These are phyloP conservation scores for Dreissena rostriformis DNA, from an alignment of 1,140 invertebrate species.

Conservation along the genomic window DNA sequence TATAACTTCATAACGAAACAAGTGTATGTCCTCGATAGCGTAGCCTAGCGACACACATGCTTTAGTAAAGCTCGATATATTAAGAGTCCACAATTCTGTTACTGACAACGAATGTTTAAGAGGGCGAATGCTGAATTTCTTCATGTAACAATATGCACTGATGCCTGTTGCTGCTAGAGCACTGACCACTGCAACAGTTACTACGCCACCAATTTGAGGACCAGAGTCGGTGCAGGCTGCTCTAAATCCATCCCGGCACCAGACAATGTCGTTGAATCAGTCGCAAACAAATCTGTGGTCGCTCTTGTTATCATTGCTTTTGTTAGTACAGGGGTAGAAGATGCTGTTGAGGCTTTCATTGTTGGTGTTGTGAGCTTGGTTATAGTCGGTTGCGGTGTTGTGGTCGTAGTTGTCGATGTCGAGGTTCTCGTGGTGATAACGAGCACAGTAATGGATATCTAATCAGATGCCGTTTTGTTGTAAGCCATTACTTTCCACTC, in stretches of 20 bases:
- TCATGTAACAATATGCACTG: no score
- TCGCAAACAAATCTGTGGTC: neutral
- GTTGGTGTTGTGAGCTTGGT: neutral
- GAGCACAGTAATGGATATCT: constrained; percentile 25
- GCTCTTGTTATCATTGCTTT: neutral
- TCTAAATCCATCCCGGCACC: neutral
- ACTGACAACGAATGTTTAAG: no score
- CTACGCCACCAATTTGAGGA: neutral
- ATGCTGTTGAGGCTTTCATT: neutral
- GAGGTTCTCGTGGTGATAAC: constrained; percentile 16
- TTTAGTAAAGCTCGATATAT: no score
- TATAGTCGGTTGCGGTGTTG: neutral
- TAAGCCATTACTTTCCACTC: constrained; percentile 44
- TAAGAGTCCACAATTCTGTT: no score
- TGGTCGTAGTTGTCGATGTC: neutral
- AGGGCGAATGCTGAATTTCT: no score
- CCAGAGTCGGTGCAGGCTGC: neutral
- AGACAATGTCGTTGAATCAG: neutral
- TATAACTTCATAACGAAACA: no score
- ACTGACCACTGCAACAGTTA: no score
- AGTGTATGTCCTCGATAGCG: no score
- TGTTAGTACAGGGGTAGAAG: neutral
- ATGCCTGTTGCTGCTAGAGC: no score
- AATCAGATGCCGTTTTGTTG: constrained; percentile 30
- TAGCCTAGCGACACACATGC: no score